Base-by-base conservation (phyloP, 2,113 vertebrate genomes). In the Octodon degus region DNA sequence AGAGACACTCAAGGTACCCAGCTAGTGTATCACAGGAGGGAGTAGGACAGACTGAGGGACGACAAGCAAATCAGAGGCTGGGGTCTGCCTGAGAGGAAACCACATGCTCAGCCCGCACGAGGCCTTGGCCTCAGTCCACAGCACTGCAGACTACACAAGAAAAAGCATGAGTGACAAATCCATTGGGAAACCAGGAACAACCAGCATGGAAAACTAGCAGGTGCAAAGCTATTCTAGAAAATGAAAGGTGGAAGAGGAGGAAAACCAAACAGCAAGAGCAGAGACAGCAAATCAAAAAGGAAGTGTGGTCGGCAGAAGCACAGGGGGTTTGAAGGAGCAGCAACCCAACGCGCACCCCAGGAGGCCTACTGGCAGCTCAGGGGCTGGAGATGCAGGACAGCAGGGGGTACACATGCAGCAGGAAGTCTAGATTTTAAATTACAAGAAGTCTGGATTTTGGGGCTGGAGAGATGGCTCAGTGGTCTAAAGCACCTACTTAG, bases 331-430 rank as follows among this genome's bases (percentile, higher is more conserved):
- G 30, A 19, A 16, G 50, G 16, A 27, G 77, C 74, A 55, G 30
- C 30, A 34, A 16, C 55, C 55, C 1, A 58, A 17, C 3, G 55
- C 17, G 17, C 55, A 58, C 55, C 55, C 53, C 55, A 19, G 55
- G 55, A 58, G 55, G 55, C 55, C 55, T 58, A 5, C 14, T 55
- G 55, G 55, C 53, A 55, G 55, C 10, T 2, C 16, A 25, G 47
- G 55, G 7, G 14, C 0, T 20, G 24, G 60, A 85, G 67, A 70
- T 6, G 60, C 11, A 67, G 7, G 7, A n/a, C 9, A 27, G 43
- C 53, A 4, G 14, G 37, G 63, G 12, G 5, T 1, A 8, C 0
- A 1, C 30, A 2, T 5, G 19, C 5, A 16, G 0, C 17, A n/a
- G 40, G 43, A 24, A 53, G 25, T 37, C 62, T 3, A 13, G 43